Conservation (phyloP, 2,888 invertebrate genomes). For the Blomia tropicalis region DNA sequence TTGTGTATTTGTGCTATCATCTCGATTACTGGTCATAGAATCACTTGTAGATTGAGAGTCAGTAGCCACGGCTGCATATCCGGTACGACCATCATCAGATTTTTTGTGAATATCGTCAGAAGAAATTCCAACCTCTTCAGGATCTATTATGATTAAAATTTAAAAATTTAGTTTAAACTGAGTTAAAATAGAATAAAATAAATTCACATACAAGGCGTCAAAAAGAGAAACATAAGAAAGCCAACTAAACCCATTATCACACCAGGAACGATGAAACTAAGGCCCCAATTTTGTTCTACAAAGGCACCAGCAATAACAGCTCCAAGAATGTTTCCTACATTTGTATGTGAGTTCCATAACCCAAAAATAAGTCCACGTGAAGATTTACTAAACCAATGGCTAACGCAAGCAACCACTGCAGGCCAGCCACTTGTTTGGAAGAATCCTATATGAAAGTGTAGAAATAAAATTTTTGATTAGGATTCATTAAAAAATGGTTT, state of each 20-base stretch:
- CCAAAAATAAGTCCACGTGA: slow-evolving; percentile 61
- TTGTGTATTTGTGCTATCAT: not conserved
- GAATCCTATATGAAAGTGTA: slow-evolving; percentile 43
- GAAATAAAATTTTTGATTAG: not conserved
- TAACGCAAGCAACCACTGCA: slow-evolving; percentile 75
- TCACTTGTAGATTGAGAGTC: not conserved
- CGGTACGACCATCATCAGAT: not conserved
- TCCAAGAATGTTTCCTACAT: slow-evolving; percentile 83
- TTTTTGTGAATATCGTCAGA: slow-evolving; percentile 32
- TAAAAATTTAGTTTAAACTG: slow-evolving; percentile 20
- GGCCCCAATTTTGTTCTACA: slow-evolving; percentile 71
- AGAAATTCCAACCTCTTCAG: slow-evolving; percentile 52
- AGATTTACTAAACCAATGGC: slow-evolving; percentile 75
- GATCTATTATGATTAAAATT: slow-evolving; percentile 40
- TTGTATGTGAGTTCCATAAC: slow-evolving; percentile 92
- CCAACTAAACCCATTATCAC: slow-evolving; percentile 49
- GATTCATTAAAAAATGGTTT: not conserved
- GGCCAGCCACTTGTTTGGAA: slow-evolving; percentile 93
- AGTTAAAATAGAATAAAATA: not conserved
- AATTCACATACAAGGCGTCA: slow-evolving; percentile 49
- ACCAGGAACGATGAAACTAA: slow-evolving; percentile 81
- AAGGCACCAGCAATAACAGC: slow-evolving; percentile 70
- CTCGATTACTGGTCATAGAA: slow-evolving; percentile 55
- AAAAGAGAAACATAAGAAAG: slow-evolving; percentile 59
- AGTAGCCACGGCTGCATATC: not conserved